Percentiles rank a stretch among this genome's conserved stretches.
These are phyloP conservation scores for Mylabris sibirica DNA, from an alignment of 2,888 invertebrate species.

Conservation along the genomic window DNA sequence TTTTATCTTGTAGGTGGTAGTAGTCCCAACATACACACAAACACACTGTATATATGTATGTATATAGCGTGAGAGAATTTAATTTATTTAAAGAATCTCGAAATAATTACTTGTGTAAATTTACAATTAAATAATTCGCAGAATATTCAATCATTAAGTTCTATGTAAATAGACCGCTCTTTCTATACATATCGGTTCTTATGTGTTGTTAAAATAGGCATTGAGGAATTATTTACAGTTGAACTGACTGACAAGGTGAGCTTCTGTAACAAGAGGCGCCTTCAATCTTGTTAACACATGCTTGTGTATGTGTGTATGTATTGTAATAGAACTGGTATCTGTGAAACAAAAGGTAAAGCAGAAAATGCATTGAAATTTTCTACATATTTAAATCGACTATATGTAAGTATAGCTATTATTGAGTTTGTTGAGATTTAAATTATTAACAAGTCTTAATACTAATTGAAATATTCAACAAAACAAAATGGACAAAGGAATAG, in stretches of 20 bases:
- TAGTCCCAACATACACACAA: background rate
- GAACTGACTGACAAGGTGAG: conserved; percentile 12
- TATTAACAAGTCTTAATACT: background rate
- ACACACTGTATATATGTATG: background rate
- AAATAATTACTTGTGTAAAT: conserved; percentile 2
- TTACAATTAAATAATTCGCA: conserved; percentile 8
- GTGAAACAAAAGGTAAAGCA: background rate
- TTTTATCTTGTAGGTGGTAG: conserved; percentile 12
- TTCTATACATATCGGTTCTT: background rate
- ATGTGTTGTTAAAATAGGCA: background rate
- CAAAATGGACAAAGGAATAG: conserved; percentile 3
- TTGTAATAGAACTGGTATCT: background rate
- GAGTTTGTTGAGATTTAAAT: background rate
- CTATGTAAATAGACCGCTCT: background rate
- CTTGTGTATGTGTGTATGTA: background rate
- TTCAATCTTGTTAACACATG: background rate
- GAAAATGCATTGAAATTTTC: background rate
- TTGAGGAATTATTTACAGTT: background rate
- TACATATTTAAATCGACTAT: background rate
- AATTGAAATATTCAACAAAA: conserved; percentile 10
- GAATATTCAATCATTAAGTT: background rate
- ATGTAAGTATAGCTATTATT: no score
- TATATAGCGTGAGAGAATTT: background rate
- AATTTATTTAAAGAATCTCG: background rate
- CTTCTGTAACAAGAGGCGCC: conserved; percentile 13